Evolutionary conservation across 2,113 vertebrate species (phyloP), one percentile per base, ranked within the genome.

Genomic region (Xenus cinereus): DNA sequence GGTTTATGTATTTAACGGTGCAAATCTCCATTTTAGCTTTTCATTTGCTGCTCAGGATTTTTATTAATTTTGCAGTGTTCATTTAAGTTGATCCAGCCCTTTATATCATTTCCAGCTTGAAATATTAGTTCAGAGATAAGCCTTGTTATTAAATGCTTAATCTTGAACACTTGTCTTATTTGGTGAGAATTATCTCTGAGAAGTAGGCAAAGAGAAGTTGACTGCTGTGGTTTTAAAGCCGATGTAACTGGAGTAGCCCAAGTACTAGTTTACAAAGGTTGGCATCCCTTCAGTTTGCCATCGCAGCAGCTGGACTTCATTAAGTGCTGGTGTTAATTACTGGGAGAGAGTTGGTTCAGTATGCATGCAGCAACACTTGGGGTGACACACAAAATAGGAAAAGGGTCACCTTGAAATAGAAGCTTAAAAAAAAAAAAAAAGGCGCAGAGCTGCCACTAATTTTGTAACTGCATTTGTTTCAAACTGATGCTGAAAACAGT

Each of bases 221-320:
- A 88, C 84, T 96, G 74, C 93, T 84, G 75, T 87, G 90, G 73
- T 90, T 94, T 97, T 84, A 87, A 89, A 81, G 83, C 63, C 71
- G 50, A 81, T 95, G 88, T 85, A 94, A 95, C 87, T 86, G 85
- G 88, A 96, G 91, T 82, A 95, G 78, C 89, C 88, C 71, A 80
- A 94, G 91, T 83, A 62, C 67, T 43, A 57, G 87, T 89, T 95
- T 93, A 68, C 87, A 95, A 98, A 97, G 96, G 98, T 98, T 99
- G 99, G 99, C 99, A 99, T 97, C 43, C 62, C 96, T 97, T 99
- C 98, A 96, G 98, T 98, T 97, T 98, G 98, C 98, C 97, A 82
- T 98, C 93, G 6, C 98, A 99, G 98, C 99, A 99, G 99, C 99
- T 99, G 99, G 99, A 99, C 99, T 99, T 99, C 99, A 99, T 99